A percentile compares a stretch with the other conserved stretches of the same genome.
These are phyloP conservation scores for Polietes domitor DNA, from an alignment of 2,888 invertebrate species.

Conservation along the genomic window DNA sequence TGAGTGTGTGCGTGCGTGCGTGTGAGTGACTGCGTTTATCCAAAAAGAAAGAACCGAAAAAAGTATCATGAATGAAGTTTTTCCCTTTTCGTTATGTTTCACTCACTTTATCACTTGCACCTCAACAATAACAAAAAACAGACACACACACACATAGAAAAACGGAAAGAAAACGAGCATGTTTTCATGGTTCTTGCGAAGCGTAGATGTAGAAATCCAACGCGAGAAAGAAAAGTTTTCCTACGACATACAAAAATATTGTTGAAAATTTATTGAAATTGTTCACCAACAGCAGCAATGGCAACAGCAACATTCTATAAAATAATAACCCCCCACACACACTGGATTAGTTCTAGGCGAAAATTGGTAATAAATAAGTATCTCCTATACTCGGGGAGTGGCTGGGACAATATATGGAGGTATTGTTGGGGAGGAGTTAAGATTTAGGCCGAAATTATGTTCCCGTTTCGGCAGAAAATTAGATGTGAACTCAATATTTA, in stretches of 20 bases:
- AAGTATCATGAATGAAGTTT: slow-evolving; percentile 19
- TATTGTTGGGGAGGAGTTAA: too few species aligned
- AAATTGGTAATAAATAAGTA: too few species aligned
- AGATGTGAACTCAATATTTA: too few species aligned
- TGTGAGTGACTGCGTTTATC: not conserved
- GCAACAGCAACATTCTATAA: not conserved
- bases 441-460: too few species aligned
- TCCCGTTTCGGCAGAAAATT: too few species aligned
- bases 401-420: too few species aligned
- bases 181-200: not conserved
- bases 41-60: not conserved
- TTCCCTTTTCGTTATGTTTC: not conserved
- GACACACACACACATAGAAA: not conserved
- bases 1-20: slow-evolving; percentile 8
- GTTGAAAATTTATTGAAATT: slow-evolving; percentile 20
- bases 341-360: too few species aligned
- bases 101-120: slow-evolving; percentile 9
- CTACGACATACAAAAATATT: slow-evolving; percentile 14
- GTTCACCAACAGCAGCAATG: not conserved
- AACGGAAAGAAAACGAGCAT: not conserved
- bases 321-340: not conserved
- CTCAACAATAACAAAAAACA: not conserved
- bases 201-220: not conserved
- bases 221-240: not conserved
- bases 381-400: too few species aligned